Conservation (phyloP, 2,888 invertebrate genomes). For the Lasioglossum marginatum region DNA sequence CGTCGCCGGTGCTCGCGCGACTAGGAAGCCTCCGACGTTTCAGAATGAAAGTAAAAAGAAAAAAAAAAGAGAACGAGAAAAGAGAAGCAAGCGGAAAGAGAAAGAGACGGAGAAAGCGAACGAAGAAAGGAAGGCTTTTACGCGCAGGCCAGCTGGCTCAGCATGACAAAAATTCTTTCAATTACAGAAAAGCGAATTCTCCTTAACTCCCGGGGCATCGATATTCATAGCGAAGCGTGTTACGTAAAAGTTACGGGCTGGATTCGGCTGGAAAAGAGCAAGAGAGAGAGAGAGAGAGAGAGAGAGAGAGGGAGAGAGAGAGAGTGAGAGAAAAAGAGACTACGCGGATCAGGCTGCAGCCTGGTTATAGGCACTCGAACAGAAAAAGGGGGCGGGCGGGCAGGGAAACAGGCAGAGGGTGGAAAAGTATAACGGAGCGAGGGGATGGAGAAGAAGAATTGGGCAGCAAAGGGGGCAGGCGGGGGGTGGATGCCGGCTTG, state of each 20-base stretch:
- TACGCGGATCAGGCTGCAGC: conserved; percentile 69
- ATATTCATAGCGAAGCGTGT: conserved; percentile 80
- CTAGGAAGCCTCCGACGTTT: conserved; percentile 40
- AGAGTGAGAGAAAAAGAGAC: conserved; percentile 36
- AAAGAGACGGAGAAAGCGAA: conserved; percentile 1
- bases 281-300: not conserved
- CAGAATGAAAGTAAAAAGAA: not conserved
- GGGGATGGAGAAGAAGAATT: conserved; percentile 70
- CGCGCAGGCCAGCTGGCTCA: conserved; percentile 76
- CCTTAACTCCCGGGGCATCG: conserved; percentile 76
- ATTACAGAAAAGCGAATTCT: conserved; percentile 77
- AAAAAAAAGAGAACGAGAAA: not conserved
- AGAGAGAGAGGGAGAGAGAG: not conserved
- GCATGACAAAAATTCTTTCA: conserved; percentile 79
- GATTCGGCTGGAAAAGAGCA: conserved; percentile 37
- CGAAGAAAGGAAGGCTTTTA: conserved; percentile 70
- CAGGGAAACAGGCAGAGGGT: conserved; percentile 56
- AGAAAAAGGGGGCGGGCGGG: conserved; percentile 43
- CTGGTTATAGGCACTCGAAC: conserved; percentile 66
- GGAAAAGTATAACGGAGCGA: conserved; percentile 71
- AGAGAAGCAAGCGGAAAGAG: conserved; percentile 9
- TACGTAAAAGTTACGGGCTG: conserved; percentile 74
- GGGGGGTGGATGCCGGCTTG: conserved; percentile 66
- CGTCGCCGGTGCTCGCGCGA: conserved; percentile 35
- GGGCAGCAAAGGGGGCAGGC: conserved; percentile 52